Evolutionary conservation across 2,113 vertebrate species (phyloP), one percentile per base, ranked within the genome.

Genomic region (Acanthisitta chloris): DNA sequence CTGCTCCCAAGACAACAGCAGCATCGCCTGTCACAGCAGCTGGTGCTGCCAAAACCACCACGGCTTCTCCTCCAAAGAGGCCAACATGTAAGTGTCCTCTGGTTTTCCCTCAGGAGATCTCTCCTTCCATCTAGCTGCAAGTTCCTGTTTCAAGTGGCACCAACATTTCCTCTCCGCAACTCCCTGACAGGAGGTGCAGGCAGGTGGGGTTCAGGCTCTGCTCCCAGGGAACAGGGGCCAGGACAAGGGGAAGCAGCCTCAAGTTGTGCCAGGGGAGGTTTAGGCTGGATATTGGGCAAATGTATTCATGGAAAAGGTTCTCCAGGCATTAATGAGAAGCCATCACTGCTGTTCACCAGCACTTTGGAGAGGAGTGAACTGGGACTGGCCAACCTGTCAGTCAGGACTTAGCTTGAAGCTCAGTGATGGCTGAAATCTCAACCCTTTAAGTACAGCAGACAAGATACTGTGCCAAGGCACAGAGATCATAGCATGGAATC

Each of bases 21-120:
- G 77, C 97, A 1, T 86, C 98, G 4, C 94, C 98, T 4, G 94
- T 97, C 10, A 62, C 96, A 2, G n/a, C 92, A 12, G 83, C 92
- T 21, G 14, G 93, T 3, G 59, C 69, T 86, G 71, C 43, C 4
- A 97, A 96, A 74, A 91, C 34, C 8, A 58, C 96, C 1, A 51
- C 96, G 13, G 16, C 88, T 3, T 58, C 98, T 5, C 52, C 98
- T 6, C 95, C 98, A 45, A 99, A 98, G 92, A 98, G 97, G 92
- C 98, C 98, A 8, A 87, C 97, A 1, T 91, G 99, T 99, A 83
- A 97, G 98, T 97, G 6, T 7, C 9, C 3, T 11, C 20, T 18
- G 11, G 7, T 3, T 31, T 21, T 21, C 1, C 20, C 12, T 25
- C 14, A 4, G 31, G 14, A 24, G 4, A 7, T 7, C 29, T 38